phyloP scores from a whole-genome alignment of 2,797 vertebrate species.

The Sebastes nivosus region DNA sequence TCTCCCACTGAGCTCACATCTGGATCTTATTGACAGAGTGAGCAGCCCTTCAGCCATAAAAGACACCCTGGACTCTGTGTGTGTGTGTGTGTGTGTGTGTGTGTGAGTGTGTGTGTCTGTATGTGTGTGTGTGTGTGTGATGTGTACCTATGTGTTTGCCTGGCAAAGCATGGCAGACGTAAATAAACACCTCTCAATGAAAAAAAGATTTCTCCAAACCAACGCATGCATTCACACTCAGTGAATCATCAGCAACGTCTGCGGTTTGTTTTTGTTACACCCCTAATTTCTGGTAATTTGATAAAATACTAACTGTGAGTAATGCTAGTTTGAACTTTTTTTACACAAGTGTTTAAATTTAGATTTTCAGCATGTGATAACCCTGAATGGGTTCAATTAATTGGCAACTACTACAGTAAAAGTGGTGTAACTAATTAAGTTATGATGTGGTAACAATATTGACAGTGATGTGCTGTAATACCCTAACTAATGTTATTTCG shows the following conservation, averaged over 20 bases:
- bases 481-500: too few relatives aligned
- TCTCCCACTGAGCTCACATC: conserved; percentile 82
- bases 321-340: neutral
- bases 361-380: neutral
- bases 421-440: neutral
- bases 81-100: conserved; percentile 53
- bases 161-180: conserved; percentile 45
- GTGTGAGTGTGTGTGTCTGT: conserved; percentile 54
- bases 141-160: neutral
- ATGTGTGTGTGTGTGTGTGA: neutral
- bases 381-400: neutral
- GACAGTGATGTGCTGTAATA: neutral
- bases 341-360: neutral
- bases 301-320: neutral
- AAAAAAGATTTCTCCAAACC: conserved; percentile 30
- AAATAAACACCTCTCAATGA: conserved; percentile 42
- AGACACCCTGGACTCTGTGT: conserved; percentile 57
- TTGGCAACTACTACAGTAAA: neutral
- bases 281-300: neutral
- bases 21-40: conserved; percentile 82
- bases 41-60: conserved; percentile 80
- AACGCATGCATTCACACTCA: neutral
- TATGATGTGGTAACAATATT: neutral
- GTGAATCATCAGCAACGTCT: neutral
- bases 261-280: neutral